Base-by-base conservation (phyloP, 92 coral and sea anemone genomes). In the Bergia sp. region DNA sequence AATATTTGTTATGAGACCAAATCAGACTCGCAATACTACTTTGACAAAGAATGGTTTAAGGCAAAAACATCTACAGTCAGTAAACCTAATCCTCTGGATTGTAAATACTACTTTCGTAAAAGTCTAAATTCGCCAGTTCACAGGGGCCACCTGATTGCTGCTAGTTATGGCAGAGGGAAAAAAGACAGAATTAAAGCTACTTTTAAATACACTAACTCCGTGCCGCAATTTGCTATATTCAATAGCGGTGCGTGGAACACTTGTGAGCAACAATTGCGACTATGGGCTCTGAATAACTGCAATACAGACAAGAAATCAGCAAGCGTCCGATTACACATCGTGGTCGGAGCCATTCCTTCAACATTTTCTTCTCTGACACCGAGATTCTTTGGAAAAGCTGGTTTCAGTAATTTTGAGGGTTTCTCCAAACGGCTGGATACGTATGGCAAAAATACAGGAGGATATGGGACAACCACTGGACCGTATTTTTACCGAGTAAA, bases 271-370 rank as follows among this genome's bases (percentile, higher is more conserved):
- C 73, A 36, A 1, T n/a, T 82, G 47, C 37, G 36, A 82, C 45
- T 39, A 29, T 82, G 86, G 86, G 76, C 73, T 21, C 38, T 7
- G 76, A 36, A 58, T 7, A 82, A 82, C 86, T 82, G 76, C 44
- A 75, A 75, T 40, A 82, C 73, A 23, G 21, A 50, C 13, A 77
- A 57, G 53, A 53, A 74, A 76, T 44, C 50, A 12, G 83, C 53
- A 57, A 57, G 38, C 37, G 86, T 67, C 41, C 89, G 49, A 23
- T 3, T 75, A 44, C 42, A 87, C 65, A 45, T 86, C 49, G 58
- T 87, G 29, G 89, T 49, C 7, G 89, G 89, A 8, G 80, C 74
- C 66, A 88, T 88, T 3, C 91, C 91, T 13, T 88, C 88, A 88
- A 88, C 83, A 9, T 86, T 16, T 43, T 12, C 0, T 39, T 4